phyloP scores from a whole-genome alignment of 2,113 vertebrate species.

The Polypterus senegalus region DNA sequence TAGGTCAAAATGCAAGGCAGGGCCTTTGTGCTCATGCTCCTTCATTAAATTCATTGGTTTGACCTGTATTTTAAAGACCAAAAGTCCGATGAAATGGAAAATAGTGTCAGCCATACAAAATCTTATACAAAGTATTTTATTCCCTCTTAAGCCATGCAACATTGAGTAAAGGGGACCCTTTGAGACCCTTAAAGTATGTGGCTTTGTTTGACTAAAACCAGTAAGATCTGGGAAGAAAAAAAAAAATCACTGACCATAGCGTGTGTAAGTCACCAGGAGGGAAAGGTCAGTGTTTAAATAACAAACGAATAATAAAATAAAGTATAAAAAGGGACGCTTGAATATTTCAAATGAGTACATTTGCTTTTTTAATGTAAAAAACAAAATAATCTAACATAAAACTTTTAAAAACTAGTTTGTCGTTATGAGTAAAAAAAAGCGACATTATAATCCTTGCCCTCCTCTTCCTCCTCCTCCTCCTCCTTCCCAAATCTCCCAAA shows the following conservation, averaged over 20 bases:
- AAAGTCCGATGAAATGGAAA: slow-evolving; percentile 97
- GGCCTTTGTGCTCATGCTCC: slow-evolving; percentile 78
- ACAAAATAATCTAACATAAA: no score
- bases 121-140: slow-evolving; percentile 58
- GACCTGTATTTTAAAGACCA: slow-evolving; percentile 95
- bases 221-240: slow-evolving; percentile 43
- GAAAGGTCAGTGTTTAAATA: background rate
- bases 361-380: no score
- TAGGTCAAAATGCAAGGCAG: slow-evolving; percentile 94
- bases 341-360: no score
- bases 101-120: slow-evolving; percentile 78
- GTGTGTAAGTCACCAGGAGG: slow-evolving; percentile 47
- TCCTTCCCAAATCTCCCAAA: no score
- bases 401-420: no score
- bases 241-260: slow-evolving; percentile 46
- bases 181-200: slow-evolving; percentile 59
- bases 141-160: slow-evolving; percentile 48
- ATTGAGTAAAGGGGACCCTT: slow-evolving; percentile 56
- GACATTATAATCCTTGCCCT: no score
- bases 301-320: no score
- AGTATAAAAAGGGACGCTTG: no score
- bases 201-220: slow-evolving; percentile 47
- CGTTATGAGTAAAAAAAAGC: no score
- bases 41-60: slow-evolving; percentile 99
- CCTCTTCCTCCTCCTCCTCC: no score